These are phyloP conservation scores for Listronotus bonariensis DNA, from an alignment of 1,140 invertebrate species.

Conservation along the genomic window DNA sequence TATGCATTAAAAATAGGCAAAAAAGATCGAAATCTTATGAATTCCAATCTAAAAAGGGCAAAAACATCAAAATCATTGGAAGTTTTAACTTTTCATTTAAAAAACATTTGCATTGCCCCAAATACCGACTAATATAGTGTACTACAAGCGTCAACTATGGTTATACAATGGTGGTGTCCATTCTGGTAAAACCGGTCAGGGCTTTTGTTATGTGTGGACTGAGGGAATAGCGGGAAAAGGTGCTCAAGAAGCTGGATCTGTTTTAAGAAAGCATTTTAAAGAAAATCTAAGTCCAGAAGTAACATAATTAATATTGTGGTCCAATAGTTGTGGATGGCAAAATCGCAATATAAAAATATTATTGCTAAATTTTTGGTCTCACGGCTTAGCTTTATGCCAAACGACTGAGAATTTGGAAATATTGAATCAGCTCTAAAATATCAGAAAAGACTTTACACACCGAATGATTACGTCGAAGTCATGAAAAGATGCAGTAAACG, in stretches of 20 bases:
- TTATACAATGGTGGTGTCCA: too few relatives aligned
- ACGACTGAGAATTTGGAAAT: background rate
- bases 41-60: background rate
- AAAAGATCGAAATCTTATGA: background rate
- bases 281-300: background rate
- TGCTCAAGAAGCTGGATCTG: background rate
- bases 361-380: background rate
- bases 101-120: background rate
- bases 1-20: background rate
- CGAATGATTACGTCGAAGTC: background rate
- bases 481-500: background rate
- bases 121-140: background rate
- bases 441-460: constrained; percentile 1
- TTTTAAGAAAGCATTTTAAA: background rate
- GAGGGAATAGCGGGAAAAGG: background rate
- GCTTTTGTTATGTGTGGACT: background rate
- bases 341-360: background rate
- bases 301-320: background rate
- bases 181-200: too few relatives aligned
- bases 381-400: background rate
- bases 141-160: background rate
- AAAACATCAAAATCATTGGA: background rate
- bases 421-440: background rate
- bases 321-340: background rate
- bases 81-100: background rate